phyloP scores from a whole-genome alignment of 2,797 vertebrate species.

The Lindbergichthys nudifrons region DNA sequence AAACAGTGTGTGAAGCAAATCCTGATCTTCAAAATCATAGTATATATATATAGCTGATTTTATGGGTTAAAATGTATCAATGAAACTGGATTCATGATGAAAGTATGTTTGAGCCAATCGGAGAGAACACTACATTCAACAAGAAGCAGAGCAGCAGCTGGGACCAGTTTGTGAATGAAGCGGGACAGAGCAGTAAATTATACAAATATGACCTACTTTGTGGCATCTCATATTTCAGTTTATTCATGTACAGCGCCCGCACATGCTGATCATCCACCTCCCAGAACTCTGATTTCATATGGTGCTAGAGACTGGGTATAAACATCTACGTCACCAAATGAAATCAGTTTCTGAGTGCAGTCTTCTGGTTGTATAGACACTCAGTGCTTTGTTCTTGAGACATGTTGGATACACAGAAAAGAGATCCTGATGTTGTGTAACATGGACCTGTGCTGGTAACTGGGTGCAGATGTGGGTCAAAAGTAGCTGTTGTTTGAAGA shows the following conservation, averaged over 20 bases:
- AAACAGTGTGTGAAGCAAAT: not conserved
- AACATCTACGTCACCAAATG: constrained; percentile 98
- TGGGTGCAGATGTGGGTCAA: constrained; percentile 33
- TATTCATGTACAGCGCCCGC: constrained; percentile 39
- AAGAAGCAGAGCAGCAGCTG: constrained; percentile 54
- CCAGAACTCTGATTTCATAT: constrained; percentile 99
- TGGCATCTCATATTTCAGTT: constrained; percentile 38
- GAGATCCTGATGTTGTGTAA: not conserved
- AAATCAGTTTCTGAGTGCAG: constrained; percentile 92
- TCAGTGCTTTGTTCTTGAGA: not conserved
- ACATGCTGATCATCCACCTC: constrained; percentile 84
- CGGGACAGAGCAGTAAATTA: constrained; percentile 28
- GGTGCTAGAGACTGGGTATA: constrained; percentile 95
- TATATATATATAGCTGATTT: too few relatives aligned
- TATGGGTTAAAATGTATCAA: not conserved
- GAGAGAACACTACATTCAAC: not conserved
- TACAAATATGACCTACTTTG: constrained; percentile 60
- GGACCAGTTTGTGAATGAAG: constrained; percentile 40
- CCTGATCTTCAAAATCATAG: not conserved
- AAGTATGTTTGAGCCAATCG: not conserved
- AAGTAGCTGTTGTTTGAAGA: constrained; percentile 22
- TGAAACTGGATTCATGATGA: not conserved
- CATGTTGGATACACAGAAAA: not conserved
- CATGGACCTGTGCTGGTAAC: not conserved
- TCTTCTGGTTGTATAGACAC: constrained; percentile 17